Base-by-base conservation (phyloP, 2,888 invertebrate species). In the Spilarctia lutea region DNA sequence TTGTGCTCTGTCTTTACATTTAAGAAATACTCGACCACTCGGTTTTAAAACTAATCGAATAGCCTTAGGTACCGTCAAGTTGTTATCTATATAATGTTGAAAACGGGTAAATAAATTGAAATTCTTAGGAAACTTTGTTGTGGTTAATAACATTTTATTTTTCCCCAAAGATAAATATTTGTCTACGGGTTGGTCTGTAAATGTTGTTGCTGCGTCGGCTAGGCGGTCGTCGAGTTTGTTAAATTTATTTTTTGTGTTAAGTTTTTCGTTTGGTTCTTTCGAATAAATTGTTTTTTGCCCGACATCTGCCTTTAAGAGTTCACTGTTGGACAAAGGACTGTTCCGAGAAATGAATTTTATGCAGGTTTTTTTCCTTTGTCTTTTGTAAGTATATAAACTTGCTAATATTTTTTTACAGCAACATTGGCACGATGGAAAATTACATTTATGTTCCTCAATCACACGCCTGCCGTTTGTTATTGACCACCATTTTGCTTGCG, bases 131-230 rank as follows among this genome's bases (percentile, higher is more conserved):
- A 89, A 81, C 74, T 87, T 88, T 27, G 88, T 78, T 60, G 91
- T 90, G n/a, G 92, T 93, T 30, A 95, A 79, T 75, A 94, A 87
- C 79, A 94, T 91, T 89, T 93, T 92, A 83, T 93, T 91, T 71
- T 89, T 87, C 1, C 93, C 94, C 30, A 94, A 85, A 80, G 78
- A 91, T 86, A 94, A 89, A 10, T 90, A 91, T 77, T 77, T 85
- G 33, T 85, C 78, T 10, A 33, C 2, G 18, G 67, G 16, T 30
- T 63, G 65, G n/a, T 71, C 24, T 27, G 30, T 24, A 4, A 24
- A 24, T 11, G 56, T 56, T 33, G 18, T 27, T 27, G 35, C 16
- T 71, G 20, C 16, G n/a, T 52, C 33, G n/a, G 33, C 35, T n/a
- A 68, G 33, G 16, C 33, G 35, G 33, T 48, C 16, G 2, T 68